These are phyloP conservation scores for Gymnocheta viridis DNA, from an alignment of 2,888 invertebrate genomes.

Conservation along the genomic window DNA sequence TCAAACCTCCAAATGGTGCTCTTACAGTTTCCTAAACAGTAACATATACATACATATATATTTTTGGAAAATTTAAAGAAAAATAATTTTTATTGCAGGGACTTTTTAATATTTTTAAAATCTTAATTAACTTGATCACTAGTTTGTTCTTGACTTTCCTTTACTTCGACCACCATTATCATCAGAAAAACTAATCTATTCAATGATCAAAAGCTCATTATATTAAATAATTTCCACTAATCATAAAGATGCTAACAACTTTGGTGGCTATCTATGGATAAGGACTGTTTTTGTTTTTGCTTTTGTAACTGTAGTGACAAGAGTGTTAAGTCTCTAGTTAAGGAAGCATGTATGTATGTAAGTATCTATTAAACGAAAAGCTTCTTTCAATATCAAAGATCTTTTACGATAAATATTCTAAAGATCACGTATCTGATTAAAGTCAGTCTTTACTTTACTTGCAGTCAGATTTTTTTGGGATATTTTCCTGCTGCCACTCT, in stretches of 20 bases:
- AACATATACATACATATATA: no score
- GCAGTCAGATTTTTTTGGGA: not conserved
- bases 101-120: no score
- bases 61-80: no score
- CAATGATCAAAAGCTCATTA: constrained; percentile 58
- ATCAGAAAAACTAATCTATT: constrained; percentile 36
- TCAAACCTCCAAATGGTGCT: no score
- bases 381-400: constrained; percentile 52
- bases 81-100: no score
- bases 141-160: not conserved
- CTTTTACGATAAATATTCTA: constrained; percentile 72
- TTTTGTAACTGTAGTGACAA: constrained; percentile 41
- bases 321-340: constrained; percentile 40
- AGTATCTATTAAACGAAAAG: constrained; percentile 39
- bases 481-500: constrained; percentile 33
- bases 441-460: constrained; percentile 36
- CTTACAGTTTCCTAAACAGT: no score
- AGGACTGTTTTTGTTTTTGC: not conserved
- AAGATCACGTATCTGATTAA: constrained; percentile 73
- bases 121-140: not conserved
- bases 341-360: constrained; percentile 52
- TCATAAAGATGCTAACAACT: not conserved
- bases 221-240: constrained; percentile 50
- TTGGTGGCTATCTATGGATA: not conserved
- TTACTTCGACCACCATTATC: not conserved